Base-by-base conservation (phyloP, 2,113 vertebrate genomes). In the Oncorhynchus nerka region DNA sequence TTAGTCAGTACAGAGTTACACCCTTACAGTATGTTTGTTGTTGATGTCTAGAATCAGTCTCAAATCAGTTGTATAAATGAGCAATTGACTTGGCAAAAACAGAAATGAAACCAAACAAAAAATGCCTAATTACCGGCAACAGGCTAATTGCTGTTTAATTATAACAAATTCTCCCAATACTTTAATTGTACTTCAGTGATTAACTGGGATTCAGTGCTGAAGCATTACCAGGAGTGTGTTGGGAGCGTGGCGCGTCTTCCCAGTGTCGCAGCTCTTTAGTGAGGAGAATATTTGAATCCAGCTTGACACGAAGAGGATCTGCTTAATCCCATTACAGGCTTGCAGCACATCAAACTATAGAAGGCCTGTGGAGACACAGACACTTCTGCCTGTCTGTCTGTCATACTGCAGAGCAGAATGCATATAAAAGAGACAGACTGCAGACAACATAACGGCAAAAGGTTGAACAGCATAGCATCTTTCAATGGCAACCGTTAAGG, bases 261-360 rank as follows among this genome's bases (percentile, higher is more conserved):
- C 30, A 16, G 51, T 19, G 71, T 84, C 70, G 34, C 80, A 81
- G 85, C 85, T 89, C 82, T 92, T 91, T 85, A 86, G 86, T 74
- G 48, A 51, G 79, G 83, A 81, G 81, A 85, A 89, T 90, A 89
- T 91, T 91, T 91, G 89, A 92, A 93, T 92, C 90, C 87, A 78
- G 67, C 73, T 89, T 90, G 89, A 93, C 91, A 91, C 88, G 84
- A 86, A 73, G 78, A 85, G 88, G 88, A 91, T 89, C 89, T 86
- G 78, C 83, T 82, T 93, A 94, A 93, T 94, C 93, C 91, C 85
- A 90, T 93, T 93, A 93, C 79, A 83, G 75, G 89, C 81, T 83
- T 77, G 78, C 84, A 83, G 79, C 81, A 85, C 86, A 87, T 89
- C 91, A 91, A 89, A 92, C 89, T 90, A 90, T 88, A 88, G 89